Evolutionary conservation across 2,797 vertebrate species (phyloP).

Genomic region (Parauchenoglanis ngamensis): DNA sequence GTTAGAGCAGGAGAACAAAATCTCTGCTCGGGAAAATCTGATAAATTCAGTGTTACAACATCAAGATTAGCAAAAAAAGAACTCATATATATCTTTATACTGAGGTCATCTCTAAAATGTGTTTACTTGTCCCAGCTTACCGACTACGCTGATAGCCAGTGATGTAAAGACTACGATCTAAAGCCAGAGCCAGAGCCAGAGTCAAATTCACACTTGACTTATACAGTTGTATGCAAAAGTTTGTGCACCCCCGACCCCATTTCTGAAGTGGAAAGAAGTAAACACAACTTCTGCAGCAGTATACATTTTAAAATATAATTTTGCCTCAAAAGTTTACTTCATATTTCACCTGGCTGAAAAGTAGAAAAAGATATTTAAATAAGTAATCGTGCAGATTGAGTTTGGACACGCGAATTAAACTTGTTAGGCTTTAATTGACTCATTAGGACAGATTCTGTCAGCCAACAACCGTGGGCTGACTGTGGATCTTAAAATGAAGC

Average conservation of each 20-base stretch:
- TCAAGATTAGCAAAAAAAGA: not conserved
- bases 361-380: no score
- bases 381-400: no score
- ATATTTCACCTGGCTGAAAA: no score
- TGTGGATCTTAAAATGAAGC: not conserved
- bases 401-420: not conserved
- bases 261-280: not conserved
- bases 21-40: not conserved
- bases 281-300: not conserved
- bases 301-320: no score
- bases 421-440: not conserved
- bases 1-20: not conserved
- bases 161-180: not conserved
- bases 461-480: not conserved
- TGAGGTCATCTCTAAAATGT: not conserved
- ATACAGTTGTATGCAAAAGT: not conserved
- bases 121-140: not conserved
- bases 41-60: slow-evolving; percentile 2
- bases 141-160: not conserved
- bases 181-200: not conserved
- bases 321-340: not conserved
- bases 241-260: not conserved
- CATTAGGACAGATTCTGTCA: not conserved
- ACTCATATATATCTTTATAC: not conserved
- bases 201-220: not conserved